Percentiles rank a stretch among this genome's conserved stretches.
phyloP scores from a whole-genome alignment of 2,888 invertebrate species.

The Aspidapion aeneum region DNA sequence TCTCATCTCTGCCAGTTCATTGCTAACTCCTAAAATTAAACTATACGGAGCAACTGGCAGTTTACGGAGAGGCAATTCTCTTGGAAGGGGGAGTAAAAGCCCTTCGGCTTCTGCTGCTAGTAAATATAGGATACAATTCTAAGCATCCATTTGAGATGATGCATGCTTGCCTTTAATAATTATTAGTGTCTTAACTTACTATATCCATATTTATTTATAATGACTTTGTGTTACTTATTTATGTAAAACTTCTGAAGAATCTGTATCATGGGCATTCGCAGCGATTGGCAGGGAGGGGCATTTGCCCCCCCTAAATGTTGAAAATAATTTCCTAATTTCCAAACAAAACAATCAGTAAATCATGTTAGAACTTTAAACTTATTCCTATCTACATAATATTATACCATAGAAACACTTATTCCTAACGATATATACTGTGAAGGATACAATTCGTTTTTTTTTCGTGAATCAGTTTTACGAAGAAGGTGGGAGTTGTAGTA shows the following conservation, averaged over 20 bases:
- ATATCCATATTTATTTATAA: background rate
- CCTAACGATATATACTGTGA: too few species aligned
- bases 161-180: background rate
- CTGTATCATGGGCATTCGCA: too few species aligned
- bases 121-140: constrained; percentile 75
- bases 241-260: background rate
- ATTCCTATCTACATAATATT: too few species aligned
- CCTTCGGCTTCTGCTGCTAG: constrained; percentile 52
- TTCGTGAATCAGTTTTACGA: too few species aligned
- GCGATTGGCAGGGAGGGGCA: too few species aligned
- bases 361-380: too few species aligned
- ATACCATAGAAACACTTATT: too few species aligned
- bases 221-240: background rate
- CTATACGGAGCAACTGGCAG: constrained; percentile 36
- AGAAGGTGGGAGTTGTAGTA: too few species aligned
- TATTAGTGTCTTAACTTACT: background rate
- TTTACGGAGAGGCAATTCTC: constrained; percentile 54
- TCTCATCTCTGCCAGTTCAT: constrained; percentile 46
- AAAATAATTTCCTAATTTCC: too few species aligned
- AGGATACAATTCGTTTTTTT: too few species aligned
- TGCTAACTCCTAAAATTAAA: constrained; percentile 56
- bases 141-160: constrained; percentile 32
- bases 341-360: too few species aligned
- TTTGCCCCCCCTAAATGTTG: too few species aligned
- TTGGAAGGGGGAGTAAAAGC: constrained; percentile 54